These are phyloP conservation scores for Vulpes ferrilata DNA, from an alignment of 2,113 vertebrate genomes.

Conservation along the genomic window DNA sequence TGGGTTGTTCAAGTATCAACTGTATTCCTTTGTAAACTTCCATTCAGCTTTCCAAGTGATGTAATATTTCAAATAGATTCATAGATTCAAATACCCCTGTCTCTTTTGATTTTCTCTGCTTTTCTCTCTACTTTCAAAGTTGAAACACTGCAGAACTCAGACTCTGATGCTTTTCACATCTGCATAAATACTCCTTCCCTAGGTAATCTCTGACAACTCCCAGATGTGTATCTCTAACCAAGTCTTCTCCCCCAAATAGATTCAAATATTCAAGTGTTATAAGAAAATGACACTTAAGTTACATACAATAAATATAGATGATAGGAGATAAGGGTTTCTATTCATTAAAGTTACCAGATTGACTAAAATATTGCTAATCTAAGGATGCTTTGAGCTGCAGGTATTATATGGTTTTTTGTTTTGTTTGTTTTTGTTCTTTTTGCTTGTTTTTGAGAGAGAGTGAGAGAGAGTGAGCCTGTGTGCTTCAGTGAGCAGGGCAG, in stretches of 20 bases:
- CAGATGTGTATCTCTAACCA: not conserved
- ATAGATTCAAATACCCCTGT: not conserved
- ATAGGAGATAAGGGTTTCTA: not conserved
- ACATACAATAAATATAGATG: not conserved
- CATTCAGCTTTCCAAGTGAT: not conserved
- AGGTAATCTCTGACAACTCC: not conserved
- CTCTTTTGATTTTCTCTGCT: not conserved
- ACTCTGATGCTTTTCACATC: not conserved
- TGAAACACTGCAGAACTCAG: not conserved
- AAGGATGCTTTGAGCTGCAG: not conserved
- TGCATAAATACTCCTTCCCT: not conserved
- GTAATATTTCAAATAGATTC: not conserved
- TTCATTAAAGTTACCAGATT: not conserved
- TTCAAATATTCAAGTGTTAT: not conserved
- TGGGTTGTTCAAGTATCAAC: not conserved
- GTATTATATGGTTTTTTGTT: not conserved
- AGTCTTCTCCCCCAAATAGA: not conserved
- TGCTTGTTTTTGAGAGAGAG: not conserved
- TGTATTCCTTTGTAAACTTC: slow-evolving; percentile 18
- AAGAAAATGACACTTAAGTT: slow-evolving; percentile 21
- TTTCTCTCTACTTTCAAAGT: not conserved
- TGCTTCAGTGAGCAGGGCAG: no score
- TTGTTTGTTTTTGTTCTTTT: not conserved
- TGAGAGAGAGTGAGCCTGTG: no score
- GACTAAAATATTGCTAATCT: not conserved